Evolutionary conservation across 1,140 invertebrate genomes (phyloP).

Genomic region (Platyscapa corneri): DNA sequence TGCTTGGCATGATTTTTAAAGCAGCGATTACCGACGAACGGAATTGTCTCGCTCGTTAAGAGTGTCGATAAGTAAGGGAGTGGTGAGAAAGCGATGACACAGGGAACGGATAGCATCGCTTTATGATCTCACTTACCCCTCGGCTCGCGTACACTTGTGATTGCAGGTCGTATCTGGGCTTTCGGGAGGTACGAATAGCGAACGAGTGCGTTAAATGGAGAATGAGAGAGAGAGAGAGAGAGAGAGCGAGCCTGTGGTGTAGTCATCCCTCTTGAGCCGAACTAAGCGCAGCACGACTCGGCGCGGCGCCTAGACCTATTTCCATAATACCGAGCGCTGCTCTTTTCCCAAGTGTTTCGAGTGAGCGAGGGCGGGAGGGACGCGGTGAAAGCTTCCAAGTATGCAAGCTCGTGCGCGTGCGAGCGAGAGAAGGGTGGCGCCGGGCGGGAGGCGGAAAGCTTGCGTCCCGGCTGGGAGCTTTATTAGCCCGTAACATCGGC

Average conservation of each 20-base stretch:
- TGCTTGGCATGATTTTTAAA: background rate
- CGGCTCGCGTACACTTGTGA: background rate
- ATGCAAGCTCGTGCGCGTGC: conserved; percentile 7
- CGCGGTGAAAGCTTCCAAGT: background rate
- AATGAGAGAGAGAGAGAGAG: background rate
- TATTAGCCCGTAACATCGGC: conserved; percentile 66
- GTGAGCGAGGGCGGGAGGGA: background rate
- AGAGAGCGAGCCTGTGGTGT: background rate
- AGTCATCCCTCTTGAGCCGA: background rate
- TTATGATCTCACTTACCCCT: background rate
- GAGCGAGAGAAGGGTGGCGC: background rate
- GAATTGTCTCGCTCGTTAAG: background rate
- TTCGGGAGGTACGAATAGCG: background rate
- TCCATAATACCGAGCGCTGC: conserved; percentile 45
- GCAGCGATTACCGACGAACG: background rate
- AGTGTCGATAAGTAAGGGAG: background rate
- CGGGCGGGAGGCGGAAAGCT: background rate
- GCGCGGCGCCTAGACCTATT: conserved; percentile 41
- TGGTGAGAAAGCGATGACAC: background rate
- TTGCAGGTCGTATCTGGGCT: background rate
- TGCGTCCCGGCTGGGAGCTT: conserved; percentile 51
- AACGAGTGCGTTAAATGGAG: background rate
- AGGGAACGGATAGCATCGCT: background rate
- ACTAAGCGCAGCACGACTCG: background rate
- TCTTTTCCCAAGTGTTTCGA: conserved; percentile 47